Evolutionary conservation across 2,888 invertebrate genomes (phyloP).

Genomic region (Drosophila rellima): DNA sequence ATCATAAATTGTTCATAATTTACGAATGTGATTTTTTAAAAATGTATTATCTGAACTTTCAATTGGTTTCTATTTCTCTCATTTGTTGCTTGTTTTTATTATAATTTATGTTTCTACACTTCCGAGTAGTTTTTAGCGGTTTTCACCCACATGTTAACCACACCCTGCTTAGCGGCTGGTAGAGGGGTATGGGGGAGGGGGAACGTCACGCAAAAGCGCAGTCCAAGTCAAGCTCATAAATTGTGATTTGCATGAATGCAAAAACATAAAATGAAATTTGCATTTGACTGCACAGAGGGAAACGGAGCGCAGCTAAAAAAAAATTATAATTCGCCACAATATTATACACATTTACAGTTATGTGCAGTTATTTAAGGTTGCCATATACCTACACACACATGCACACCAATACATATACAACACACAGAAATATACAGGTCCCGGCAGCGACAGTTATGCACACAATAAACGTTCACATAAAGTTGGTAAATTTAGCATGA

Average conservation of each 20-base stretch:
- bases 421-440: constrained; percentile 20
- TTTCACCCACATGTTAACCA: constrained; percentile 18
- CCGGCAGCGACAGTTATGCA: constrained; percentile 70
- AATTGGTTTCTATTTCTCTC: constrained; percentile 3
- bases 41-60: neutral
- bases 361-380: constrained; percentile 53
- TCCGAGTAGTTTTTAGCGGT: constrained; percentile 6
- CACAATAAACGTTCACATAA: constrained; percentile 73
- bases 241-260: constrained; percentile 73
- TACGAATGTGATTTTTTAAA: neutral
- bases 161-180: constrained; percentile 19
- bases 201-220: constrained; percentile 47
- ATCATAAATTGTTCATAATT: neutral
- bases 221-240: constrained; percentile 60
- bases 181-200: neutral
- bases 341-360: constrained; percentile 42
- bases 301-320: constrained; percentile 42
- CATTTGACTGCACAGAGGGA: constrained; percentile 65
- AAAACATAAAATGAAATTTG: constrained; percentile 74
- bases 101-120: constrained; percentile 13
- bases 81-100: constrained; percentile 10
- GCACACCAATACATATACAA: constrained; percentile 22
- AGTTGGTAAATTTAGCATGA: constrained; percentile 72
- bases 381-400: constrained; percentile 18
- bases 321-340: constrained; percentile 70